A percentile compares a stretch with the other conserved stretches of the same genome.
Conservation (phyloP, 37 sponge, comb jelly and placozoan genomes). For the Chondrosia reniformis region DNA sequence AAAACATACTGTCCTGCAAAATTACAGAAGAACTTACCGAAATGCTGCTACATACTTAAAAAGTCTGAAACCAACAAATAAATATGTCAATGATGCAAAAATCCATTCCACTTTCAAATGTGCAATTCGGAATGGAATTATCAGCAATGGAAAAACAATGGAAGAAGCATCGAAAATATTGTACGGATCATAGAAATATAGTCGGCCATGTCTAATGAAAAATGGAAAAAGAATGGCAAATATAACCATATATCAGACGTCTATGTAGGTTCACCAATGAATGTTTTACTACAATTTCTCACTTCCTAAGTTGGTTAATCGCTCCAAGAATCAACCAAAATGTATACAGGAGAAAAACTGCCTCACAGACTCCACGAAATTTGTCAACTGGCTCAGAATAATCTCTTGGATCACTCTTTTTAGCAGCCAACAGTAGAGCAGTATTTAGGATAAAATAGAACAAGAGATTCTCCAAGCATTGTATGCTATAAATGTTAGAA, state of each 20-base stretch:
- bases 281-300: too few species aligned
- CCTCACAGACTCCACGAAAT: conserved; percentile 21
- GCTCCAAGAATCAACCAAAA: conserved; percentile 5
- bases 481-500: conserved; percentile 1
- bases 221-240: too few species aligned
- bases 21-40: too few species aligned
- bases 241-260: too few species aligned
- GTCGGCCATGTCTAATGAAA: neutral
- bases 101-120: conserved; percentile 22
- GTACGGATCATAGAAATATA: conserved; percentile 1
- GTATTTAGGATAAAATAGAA: conserved; percentile 11
- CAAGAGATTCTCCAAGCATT: neutral
- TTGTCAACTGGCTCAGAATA: conserved; percentile 15
- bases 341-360: neutral
- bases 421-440: conserved; percentile 19
- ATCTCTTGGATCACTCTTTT: neutral
- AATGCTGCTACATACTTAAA: conserved; percentile 19
- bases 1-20: too few species aligned
- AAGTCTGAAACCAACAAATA: conserved; percentile 11
- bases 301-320: conserved; percentile 16
- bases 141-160: conserved; percentile 15
- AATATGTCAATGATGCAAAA: conserved; percentile 11
- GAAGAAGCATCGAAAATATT: conserved; percentile 15
- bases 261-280: too few species aligned
- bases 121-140: conserved; percentile 22